Conservation (phyloP, 2,113 vertebrate genomes). For the Pavo muticus region DNA sequence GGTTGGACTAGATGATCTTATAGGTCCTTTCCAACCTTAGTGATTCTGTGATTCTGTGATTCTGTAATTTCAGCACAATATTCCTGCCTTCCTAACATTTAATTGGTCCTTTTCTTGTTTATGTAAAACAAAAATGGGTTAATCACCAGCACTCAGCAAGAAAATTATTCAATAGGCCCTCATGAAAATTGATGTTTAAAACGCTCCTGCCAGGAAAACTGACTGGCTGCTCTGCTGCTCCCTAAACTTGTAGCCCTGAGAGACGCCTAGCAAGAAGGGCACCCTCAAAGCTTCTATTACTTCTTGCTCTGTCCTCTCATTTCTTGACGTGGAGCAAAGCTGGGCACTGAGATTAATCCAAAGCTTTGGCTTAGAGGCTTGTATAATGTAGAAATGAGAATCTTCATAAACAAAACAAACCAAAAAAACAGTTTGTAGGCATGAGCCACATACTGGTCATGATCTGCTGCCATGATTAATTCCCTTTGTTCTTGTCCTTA, state of each 20-base stretch:
- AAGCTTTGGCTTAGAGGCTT: background rate
- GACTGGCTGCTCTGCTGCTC: background rate
- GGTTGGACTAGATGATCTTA: too few relatives aligned
- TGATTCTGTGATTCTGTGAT: too few relatives aligned
- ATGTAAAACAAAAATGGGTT: background rate
- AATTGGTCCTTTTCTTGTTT: background rate
- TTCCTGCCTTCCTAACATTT: background rate
- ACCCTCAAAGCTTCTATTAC: background rate
- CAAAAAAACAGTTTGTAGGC: background rate
- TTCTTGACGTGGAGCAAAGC: background rate
- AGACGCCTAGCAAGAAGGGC: background rate
- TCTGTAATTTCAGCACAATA: background rate
- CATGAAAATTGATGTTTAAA: background rate
- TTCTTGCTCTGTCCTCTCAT: background rate
- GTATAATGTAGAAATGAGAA: fast-evolving
- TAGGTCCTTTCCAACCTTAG: too few relatives aligned
- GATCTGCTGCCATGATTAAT: background rate
- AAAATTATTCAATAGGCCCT: background rate
- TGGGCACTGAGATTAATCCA: background rate
- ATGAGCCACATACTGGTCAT: background rate
- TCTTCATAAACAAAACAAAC: background rate
- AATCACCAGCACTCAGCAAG: background rate
- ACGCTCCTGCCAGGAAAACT: background rate
- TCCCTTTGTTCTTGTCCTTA: background rate
- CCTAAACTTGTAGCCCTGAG: fast-evolving